Conservation (phyloP, 2,888 invertebrate genomes). For the Agonopterix arenella region DNA sequence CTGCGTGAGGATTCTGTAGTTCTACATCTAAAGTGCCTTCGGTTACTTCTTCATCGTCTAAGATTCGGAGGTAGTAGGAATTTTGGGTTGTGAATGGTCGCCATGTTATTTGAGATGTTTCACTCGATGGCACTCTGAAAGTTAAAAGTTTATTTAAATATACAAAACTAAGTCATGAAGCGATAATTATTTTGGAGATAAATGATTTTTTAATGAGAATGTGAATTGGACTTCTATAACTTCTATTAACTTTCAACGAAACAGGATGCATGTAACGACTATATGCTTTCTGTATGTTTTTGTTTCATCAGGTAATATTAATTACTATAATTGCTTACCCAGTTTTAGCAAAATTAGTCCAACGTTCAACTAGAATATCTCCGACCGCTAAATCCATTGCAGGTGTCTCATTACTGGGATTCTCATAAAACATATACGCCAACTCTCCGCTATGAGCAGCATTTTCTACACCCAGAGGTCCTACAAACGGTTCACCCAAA, state of each 20-base stretch:
- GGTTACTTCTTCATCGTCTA: slow-evolving; percentile 33
- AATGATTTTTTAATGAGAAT: too few relatives aligned
- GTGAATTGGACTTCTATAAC: too few relatives aligned
- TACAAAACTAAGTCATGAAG: too few relatives aligned
- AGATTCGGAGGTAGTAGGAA: slow-evolving; percentile 33
- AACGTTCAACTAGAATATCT: slow-evolving; percentile 52
- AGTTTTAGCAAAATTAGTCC: slow-evolving; percentile 60
- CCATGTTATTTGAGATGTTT: slow-evolving; percentile 40
- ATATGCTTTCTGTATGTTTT: neutral
- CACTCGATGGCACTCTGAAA: slow-evolving; percentile 48
- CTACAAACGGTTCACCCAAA: slow-evolving; percentile 40
- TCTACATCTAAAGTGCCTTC: slow-evolving; percentile 30
- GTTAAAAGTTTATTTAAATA: neutral
- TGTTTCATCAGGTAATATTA: neutral
- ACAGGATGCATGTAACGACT: neutral
- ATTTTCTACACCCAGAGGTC: slow-evolving; percentile 34
- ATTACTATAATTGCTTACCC: slow-evolving; percentile 33
- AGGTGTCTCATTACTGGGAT: slow-evolving; percentile 13
- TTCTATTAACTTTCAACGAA: too few relatives aligned
- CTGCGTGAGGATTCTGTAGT: slow-evolving; percentile 36
- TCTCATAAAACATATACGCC: slow-evolving; percentile 43
- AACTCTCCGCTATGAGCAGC: slow-evolving; percentile 60
- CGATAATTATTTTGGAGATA: too few relatives aligned
- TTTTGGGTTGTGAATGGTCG: slow-evolving; percentile 30
- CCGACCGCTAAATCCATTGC: slow-evolving; percentile 35